Evolutionary conservation across 2,113 vertebrate species (phyloP), one percentile per base, ranked within the genome.

Genomic region (Salvelinus fontinalis): DNA sequence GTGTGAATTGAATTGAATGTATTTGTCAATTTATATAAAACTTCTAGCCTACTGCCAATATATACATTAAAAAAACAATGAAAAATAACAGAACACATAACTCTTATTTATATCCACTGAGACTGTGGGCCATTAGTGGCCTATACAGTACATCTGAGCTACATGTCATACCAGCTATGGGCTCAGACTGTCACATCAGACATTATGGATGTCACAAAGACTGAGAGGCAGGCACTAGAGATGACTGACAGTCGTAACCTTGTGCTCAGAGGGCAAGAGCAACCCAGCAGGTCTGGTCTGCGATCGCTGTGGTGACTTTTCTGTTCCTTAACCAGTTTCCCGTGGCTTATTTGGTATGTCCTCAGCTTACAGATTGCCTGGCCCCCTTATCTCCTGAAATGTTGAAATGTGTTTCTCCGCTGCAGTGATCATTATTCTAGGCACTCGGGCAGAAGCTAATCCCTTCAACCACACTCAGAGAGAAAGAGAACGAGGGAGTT

Each of bases 351-450:
- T 34, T 34, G 34, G 34, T 34, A 90, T 90, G 87, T 89, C 89
- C 77, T 88, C 79, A 44, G 85, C 87, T 84, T 83, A 84, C 87
- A 89, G 87, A 90, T 89, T 92, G 89, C 83, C 26, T 80, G 79
- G 75, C 86, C 65, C 39, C 85, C 85, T 91, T 93, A 92, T 92
- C 89, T 92, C 83, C 82, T 75, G 82, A 89, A 93, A 89, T 88
- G 90, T 89, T 86, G 80, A 90, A 90, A 91, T 90, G 90, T 91
- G 85, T 89, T 90, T 89, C 80, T 84, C 82, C 78, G 81, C 87
- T 87, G 89, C 91, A 86, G 89, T 87, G 86, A 91, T 93, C 91
- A 91, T 92, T 91, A 92, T 92, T 92, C 89, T 64, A 83, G 87
- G 86, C 91, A 91, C 90, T 91, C 88, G 81, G 86, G 85, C 89